A percentile compares a stretch with the other conserved stretches of the same genome.
Evolutionary conservation across 2,113 vertebrate genomes (phyloP).

Genomic region (Cheilinus undulatus): DNA sequence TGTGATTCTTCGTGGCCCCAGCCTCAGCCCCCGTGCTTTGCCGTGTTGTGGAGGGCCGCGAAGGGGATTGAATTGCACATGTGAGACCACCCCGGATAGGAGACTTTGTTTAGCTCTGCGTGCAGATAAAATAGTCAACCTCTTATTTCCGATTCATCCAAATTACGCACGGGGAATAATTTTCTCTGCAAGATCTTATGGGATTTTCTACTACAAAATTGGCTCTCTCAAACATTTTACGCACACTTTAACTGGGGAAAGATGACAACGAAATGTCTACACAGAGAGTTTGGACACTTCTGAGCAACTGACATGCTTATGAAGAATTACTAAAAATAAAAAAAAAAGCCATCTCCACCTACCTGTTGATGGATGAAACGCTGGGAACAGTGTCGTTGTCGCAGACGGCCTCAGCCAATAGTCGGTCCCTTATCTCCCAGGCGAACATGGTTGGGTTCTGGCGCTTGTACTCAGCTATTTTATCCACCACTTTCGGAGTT

Average conservation of each 20-base stretch:
- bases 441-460: slow-evolving; percentile 99
- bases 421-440: slow-evolving; percentile 98
- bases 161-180: not conserved
- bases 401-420: slow-evolving; percentile 95
- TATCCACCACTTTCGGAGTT: slow-evolving; percentile 98
- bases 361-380: slow-evolving; percentile 99
- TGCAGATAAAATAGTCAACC: not conserved
- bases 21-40: slow-evolving; percentile 85
- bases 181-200: not conserved
- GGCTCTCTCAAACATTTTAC: not conserved
- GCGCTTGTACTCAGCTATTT: slow-evolving; percentile 97
- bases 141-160: slow-evolving; percentile 26
- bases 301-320: not conserved
- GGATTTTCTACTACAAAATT: not conserved
- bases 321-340: not conserved
- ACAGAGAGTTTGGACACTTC: not conserved
- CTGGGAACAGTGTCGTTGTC: slow-evolving; percentile 98
- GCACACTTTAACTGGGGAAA: not conserved
- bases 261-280: not conserved
- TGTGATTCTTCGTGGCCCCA: slow-evolving; percentile 88
- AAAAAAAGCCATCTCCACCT: slow-evolving; percentile 51
- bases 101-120: slow-evolving; percentile 32
- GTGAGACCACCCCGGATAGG: slow-evolving; percentile 86
- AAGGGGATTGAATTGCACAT: slow-evolving; percentile 88
- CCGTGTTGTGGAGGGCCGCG: slow-evolving; percentile 86